Percentiles rank a stretch among this genome's conserved stretches.
Evolutionary conservation across 2,888 invertebrate species (phyloP).

Genomic region (Synergus gifuensis): DNA sequence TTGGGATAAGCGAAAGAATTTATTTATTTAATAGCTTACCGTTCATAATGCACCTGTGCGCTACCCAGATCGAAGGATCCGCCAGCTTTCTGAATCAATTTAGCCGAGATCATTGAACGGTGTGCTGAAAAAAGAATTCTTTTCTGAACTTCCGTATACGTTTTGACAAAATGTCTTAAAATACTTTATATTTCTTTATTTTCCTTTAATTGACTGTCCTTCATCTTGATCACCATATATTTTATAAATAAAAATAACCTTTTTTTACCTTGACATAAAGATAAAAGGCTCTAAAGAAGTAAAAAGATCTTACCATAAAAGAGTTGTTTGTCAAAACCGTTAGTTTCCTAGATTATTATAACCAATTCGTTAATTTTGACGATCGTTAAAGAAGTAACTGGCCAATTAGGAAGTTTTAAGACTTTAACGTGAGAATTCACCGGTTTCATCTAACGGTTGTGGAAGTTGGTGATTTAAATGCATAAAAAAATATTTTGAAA

Average conservation of each 20-base stretch:
- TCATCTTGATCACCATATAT: not conserved
- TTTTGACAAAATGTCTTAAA: not conserved
- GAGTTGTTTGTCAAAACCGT: constrained; percentile 1
- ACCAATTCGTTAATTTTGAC: constrained; percentile 22
- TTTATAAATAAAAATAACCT: not conserved
- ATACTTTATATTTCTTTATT: too few species aligned
- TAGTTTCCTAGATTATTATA: constrained; percentile 12
- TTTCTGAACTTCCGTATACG: not conserved
- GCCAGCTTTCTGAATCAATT: constrained; percentile 83
- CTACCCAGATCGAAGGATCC: constrained; percentile 85
- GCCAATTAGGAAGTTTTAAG: constrained; percentile 20
- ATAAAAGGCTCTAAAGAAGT: constrained; percentile 11
- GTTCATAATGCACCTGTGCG: constrained; percentile 93
- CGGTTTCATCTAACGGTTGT: constrained; percentile 19
- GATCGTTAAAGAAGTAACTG: constrained; percentile 37
- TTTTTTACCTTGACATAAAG: constrained; percentile 5
- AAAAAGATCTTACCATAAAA: not conserved
- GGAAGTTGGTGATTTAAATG: constrained; percentile 41
- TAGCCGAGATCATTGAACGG: constrained; percentile 89
- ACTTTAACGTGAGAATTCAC: constrained; percentile 11
- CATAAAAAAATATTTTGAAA: not conserved
- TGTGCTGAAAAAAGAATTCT: constrained; percentile 81
- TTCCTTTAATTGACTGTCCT: not conserved
- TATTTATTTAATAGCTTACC: constrained; percentile 79
- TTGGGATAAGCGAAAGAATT: not conserved